Evolutionary conservation across 2,888 invertebrate species (phyloP).

Genomic region (Ephialtes manifestator): DNA sequence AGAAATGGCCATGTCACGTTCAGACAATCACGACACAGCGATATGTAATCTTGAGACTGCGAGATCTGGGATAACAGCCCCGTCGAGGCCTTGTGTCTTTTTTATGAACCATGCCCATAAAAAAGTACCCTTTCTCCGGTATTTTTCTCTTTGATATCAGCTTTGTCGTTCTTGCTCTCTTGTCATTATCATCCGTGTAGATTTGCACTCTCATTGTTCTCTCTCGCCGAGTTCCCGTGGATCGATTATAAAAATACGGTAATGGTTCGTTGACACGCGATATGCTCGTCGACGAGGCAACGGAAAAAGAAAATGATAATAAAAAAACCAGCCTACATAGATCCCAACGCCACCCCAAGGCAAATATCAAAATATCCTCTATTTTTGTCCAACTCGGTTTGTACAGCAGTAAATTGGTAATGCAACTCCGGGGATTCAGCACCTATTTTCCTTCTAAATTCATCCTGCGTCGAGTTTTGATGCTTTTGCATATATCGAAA

Average conservation of each 20-base stretch:
- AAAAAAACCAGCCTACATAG: neutral
- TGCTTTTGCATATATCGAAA: too few relatives aligned
- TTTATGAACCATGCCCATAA: neutral
- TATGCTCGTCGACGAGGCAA: conserved; percentile 19
- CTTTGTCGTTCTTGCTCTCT: conserved; percentile 5
- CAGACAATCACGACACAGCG: conserved; percentile 21
- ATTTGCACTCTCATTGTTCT: conserved; percentile 27
- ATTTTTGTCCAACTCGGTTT: neutral
- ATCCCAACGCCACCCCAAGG: neutral
- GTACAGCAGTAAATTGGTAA: neutral
- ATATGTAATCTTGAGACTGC: conserved; percentile 22
- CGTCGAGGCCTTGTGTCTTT: conserved; percentile 12
- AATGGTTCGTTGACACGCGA: conserved; percentile 25
- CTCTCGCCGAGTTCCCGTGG: neutral
- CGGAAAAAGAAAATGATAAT: conserved; percentile 5
- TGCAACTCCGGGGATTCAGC: neutral
- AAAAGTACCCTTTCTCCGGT: neutral
- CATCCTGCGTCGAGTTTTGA: too few relatives aligned
- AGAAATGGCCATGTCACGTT: conserved; percentile 22
- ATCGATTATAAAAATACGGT: conserved; percentile 30
- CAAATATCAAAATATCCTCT: conserved; percentile 8
- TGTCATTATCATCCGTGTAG: conserved; percentile 5
- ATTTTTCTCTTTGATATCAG: conserved; percentile 1
- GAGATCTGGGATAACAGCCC: conserved; percentile 7
- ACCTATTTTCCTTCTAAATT: too few relatives aligned